These are phyloP conservation scores for Pseudorectes ferrugineus DNA, from an alignment of 2,113 vertebrate species.

Conservation along the genomic window DNA sequence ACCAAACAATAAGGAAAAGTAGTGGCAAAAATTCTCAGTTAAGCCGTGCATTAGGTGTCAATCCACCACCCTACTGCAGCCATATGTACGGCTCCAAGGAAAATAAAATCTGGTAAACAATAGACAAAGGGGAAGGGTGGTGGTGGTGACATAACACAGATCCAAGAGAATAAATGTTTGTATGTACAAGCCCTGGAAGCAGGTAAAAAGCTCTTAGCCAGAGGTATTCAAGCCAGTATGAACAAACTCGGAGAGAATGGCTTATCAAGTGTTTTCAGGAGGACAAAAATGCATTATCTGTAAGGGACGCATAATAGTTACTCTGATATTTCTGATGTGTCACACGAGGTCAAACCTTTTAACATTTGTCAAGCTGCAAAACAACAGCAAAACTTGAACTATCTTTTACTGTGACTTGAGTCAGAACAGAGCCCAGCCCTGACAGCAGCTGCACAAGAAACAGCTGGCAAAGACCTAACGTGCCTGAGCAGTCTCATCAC, in stretches of 20 bases:
- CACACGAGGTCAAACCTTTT: not conserved
- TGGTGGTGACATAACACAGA: not conserved
- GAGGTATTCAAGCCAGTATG: not conserved
- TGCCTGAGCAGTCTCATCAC: not conserved
- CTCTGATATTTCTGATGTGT: not conserved
- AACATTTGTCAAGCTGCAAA: not conserved
- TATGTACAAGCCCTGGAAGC: not conserved
- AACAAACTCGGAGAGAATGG: not conserved
- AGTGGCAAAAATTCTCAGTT: not conserved
- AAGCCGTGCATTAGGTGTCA: not conserved
- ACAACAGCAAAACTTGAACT: not conserved
- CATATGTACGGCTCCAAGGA: not conserved
- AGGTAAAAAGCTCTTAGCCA: not conserved
- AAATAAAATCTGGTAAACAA: not conserved
- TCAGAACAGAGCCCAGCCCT: not conserved
- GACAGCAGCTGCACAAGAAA: conserved; percentile 48
- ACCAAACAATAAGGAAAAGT: not conserved
- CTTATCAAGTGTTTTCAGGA: not conserved
- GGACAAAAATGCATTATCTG: not conserved
- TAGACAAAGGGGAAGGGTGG: not conserved
- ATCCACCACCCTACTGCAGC: not conserved
- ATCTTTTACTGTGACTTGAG: not conserved
- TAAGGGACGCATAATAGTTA: not conserved
- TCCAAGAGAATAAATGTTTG: not conserved
- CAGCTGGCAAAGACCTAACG: conserved; percentile 32